Conservation (phyloP, 2,113 vertebrate species). For the Nothoprocta pentlandii region DNA sequence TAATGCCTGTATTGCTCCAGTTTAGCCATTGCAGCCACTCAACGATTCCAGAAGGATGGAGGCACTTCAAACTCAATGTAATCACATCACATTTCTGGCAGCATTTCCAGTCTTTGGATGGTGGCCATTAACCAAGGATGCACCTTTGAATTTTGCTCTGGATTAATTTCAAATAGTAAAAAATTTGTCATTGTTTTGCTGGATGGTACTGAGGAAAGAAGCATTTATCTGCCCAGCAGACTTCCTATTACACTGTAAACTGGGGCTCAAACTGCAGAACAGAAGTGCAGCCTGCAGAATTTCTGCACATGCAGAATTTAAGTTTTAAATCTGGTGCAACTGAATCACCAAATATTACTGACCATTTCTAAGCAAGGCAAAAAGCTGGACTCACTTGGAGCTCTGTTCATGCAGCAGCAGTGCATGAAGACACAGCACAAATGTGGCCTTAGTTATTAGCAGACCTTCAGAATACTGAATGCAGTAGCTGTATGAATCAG, state of each 20-base stretch:
- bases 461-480: rapidly evolving
- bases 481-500: rapidly evolving
- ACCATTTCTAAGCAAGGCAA: neutral
- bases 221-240: neutral
- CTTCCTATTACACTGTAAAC: rapidly evolving
- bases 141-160: neutral
- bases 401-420: neutral
- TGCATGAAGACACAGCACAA: neutral
- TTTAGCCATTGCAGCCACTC: neutral
- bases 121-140: neutral
- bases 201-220: neutral
- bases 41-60: neutral
- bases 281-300: neutral
- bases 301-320: rapidly evolving
- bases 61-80: neutral
- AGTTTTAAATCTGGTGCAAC: rapidly evolving
- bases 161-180: neutral
- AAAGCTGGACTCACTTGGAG: neutral
- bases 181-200: neutral
- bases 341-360: too few relatives aligned
- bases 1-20: neutral
- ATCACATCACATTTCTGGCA: neutral
- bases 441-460: rapidly evolving
- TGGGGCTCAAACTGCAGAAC: neutral
- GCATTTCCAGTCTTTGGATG: neutral